Evolutionary conservation across 2,797 vertebrate species (phyloP).

Genomic region (Gobio occitaniae): DNA sequence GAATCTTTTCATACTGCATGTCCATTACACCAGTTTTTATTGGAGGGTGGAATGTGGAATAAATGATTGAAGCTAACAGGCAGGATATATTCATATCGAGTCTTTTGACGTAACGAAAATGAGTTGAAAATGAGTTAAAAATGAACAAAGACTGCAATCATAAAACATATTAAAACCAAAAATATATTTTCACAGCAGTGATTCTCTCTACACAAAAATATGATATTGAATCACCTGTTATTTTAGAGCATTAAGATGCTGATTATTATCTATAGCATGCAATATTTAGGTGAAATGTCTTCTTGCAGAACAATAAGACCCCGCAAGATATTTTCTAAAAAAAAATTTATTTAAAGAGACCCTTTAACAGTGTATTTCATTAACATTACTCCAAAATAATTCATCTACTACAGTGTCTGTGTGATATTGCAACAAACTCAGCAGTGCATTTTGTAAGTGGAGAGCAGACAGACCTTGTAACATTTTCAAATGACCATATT

Average conservation of each 20-base stretch:
- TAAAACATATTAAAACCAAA: background rate
- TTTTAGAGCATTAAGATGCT: background rate
- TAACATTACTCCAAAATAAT: constrained; percentile 30
- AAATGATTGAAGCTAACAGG: background rate
- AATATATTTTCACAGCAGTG: background rate
- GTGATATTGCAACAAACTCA: constrained; percentile 19
- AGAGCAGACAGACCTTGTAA: background rate
- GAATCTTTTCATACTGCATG: background rate
- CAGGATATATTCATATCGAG: background rate
- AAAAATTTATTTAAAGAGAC: constrained; percentile 14
- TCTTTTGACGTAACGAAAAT: background rate
- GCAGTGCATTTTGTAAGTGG: constrained; percentile 17
- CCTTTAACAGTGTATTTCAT: constrained; percentile 20
- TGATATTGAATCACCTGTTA: background rate
- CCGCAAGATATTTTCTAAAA: constrained; percentile 15
- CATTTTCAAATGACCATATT: background rate
- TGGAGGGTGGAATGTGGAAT: background rate
- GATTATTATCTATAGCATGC: background rate
- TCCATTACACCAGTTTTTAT: background rate
- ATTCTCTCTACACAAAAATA: background rate
- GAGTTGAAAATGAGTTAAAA: background rate
- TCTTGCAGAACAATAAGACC: background rate
- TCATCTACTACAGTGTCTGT: background rate
- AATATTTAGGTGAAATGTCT: background rate
- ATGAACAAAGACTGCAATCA: background rate